A percentile compares a stretch with the other conserved stretches of the same genome.
Conservation (phyloP, 53 echinoderm and acorn worm species). For the Antedon mediterranea region DNA sequence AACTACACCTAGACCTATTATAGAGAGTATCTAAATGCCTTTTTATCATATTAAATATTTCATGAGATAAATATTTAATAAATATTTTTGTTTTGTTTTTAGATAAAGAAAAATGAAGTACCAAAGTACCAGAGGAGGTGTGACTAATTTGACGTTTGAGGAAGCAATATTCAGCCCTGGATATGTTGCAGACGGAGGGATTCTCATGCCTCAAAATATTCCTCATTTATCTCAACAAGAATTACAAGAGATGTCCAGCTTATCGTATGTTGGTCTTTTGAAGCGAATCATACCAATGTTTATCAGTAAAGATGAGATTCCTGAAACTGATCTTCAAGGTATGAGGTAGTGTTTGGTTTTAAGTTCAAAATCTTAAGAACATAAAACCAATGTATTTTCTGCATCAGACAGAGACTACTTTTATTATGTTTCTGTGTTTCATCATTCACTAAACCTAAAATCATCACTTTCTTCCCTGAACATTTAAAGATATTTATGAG, state of each 20-base stretch:
- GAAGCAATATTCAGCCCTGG: slow-evolving; percentile 80
- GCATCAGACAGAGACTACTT: too few relatives aligned
- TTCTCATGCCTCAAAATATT: slow-evolving; percentile 59
- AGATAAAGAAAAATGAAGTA: slow-evolving; percentile 44
- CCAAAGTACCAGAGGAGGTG: slow-evolving; percentile 38
- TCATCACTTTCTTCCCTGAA: too few relatives aligned
- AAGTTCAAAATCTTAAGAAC: too few relatives aligned
- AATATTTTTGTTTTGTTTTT: too few relatives aligned
- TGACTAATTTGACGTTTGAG: slow-evolving; percentile 42
- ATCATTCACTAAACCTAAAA: too few relatives aligned
- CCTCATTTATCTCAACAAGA: slow-evolving; percentile 36
- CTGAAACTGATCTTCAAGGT: slow-evolving; percentile 49
- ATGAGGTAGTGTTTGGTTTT: background rate
- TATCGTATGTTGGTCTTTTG: slow-evolving; percentile 56
- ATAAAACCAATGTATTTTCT: too few relatives aligned
- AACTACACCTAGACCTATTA: too few relatives aligned
- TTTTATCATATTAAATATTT: too few relatives aligned
- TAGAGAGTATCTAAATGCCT: too few relatives aligned
- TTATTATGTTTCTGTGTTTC: too few relatives aligned
- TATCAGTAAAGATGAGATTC: slow-evolving; percentile 50
- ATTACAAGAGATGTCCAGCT: slow-evolving; percentile 35
- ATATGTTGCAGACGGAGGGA: slow-evolving; percentile 67
- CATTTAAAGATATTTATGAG: too few relatives aligned
- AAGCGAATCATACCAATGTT: slow-evolving; percentile 52
- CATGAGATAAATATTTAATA: too few relatives aligned